Evolutionary conservation across 2,113 vertebrate genomes (phyloP).

Genomic region (Phalacrocorax brasilianus): DNA sequence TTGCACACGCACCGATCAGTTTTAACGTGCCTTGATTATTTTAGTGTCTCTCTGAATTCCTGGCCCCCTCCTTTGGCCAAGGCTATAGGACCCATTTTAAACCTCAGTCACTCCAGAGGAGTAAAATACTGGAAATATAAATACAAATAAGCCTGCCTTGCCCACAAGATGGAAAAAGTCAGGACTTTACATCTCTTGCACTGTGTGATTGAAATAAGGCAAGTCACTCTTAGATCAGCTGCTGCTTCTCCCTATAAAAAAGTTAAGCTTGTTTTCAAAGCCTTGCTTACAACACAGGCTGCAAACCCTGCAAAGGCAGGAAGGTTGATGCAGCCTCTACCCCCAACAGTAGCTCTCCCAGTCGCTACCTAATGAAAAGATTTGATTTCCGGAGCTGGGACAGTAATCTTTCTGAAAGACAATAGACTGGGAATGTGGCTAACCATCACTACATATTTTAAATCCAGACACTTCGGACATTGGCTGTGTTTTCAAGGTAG

Average conservation of each 20-base stretch:
- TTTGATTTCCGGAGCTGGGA: neutral
- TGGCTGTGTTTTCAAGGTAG: neutral
- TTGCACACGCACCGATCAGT: rapidly evolving
- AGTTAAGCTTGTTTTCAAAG: neutral
- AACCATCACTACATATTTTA: rapidly evolving
- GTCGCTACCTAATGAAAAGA: neutral
- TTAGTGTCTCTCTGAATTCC: neutral
- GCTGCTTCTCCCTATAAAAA: neutral
- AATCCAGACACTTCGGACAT: neutral
- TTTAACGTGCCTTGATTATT: neutral
- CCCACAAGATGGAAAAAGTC: neutral
- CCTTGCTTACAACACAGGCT: neutral
- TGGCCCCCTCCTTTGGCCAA: neutral
- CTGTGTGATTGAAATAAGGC: neutral
- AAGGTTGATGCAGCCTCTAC: neutral
- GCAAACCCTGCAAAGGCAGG: neutral
- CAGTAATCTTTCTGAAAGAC: too few relatives aligned
- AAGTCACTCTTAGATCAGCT: neutral
- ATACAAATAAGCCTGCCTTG: neutral
- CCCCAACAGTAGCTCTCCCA: neutral
- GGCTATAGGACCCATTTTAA: neutral
- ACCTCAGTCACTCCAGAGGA: neutral
- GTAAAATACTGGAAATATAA: neutral
- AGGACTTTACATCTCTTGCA: neutral
- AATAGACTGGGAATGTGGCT: neutral